Evolutionary conservation across 2,888 invertebrate genomes (phyloP).

Genomic region (Caenorhabditis japonica): DNA sequence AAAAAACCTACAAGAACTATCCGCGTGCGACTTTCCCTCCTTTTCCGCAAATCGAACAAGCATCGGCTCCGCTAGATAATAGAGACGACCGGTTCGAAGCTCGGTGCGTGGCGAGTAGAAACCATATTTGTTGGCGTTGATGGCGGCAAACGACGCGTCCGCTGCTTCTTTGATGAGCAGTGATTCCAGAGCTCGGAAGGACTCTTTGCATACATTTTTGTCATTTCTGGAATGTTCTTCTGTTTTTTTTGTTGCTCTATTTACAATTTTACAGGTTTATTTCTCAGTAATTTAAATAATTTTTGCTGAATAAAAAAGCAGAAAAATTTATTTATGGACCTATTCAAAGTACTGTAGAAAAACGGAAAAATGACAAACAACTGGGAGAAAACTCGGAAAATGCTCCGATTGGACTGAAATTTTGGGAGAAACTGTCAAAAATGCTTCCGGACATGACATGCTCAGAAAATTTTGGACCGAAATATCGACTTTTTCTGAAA

Average conservation of each 20-base stretch:
- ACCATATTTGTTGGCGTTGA: constrained; percentile 37
- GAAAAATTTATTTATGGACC: no score
- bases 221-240: constrained; percentile 19
- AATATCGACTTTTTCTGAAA: no score
- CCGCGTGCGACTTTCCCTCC: constrained; percentile 23
- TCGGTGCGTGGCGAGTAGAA: constrained; percentile 45
- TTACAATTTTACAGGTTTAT: no score
- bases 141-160: constrained; percentile 42
- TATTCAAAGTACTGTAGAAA: no score
- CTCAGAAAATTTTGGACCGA: no score
- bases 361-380: no score
- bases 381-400: no score
- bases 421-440: no score
- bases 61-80: constrained; percentile 49
- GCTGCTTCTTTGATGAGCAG: constrained; percentile 32
- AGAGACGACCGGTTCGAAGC: constrained; percentile 44
- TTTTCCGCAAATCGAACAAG: constrained; percentile 12
- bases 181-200: constrained; percentile 37
- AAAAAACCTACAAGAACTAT: constrained; percentile 13
- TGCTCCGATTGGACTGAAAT: no score
- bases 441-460: no score
- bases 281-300: no score
- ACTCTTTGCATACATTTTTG: constrained; percentile 41
- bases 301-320: no score
- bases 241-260: background rate